Base-by-base conservation (phyloP, 1,140 invertebrate species). In the Penaeus vannamei region DNA sequence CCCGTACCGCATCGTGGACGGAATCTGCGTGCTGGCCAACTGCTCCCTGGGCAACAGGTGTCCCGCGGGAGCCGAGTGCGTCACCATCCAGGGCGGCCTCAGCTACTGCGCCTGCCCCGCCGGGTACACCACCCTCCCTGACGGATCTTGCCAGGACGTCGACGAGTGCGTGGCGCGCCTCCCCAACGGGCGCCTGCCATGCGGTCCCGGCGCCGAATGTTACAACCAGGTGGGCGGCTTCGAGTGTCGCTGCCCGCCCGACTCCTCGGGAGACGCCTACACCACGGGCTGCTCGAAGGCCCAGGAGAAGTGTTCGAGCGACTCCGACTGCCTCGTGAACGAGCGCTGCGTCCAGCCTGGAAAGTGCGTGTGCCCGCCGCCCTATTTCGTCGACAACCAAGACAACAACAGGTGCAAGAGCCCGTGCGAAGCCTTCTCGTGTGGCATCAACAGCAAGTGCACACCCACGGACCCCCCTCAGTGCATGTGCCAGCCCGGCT, bases 371-470 rank as follows among this genome's bases (percentile, higher is more conserved):
- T 98, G 97, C 93, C 96, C 96, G 42, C 96, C 97, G 29, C 97
- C 97, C 1, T 98, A 96, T 93, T 98, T 97, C 92, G 95, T 96
- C 32, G 97, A 98, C 92, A 94, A 95, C 23, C 93, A 94, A 46
- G 96, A 97, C 92, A 95, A 95, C 64, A 96, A 97, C 92, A 95
- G 96, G 92, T 98, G 97, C 93, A 98, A 97, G 93, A 98, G 96
- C 93, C 97, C 97, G 10, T 97, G 97, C 92, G 96, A 97, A 92
- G 94, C 96, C 83, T 97, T 96, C 92, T 95, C 96, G 2, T 99
- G 98, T 92, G 97, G 98, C 26, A 95, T 97, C n/a, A 98, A 98
- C 93, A 96, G 97, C 2, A 97, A 97, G 93, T 98, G 97, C 92
- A 97, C 96, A 8, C 97, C 97, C 10, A 97, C 95, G 85, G 97